Evolutionary conservation across 2,888 invertebrate genomes (phyloP).

Genomic region (Schrankia costaestrigalis): DNA sequence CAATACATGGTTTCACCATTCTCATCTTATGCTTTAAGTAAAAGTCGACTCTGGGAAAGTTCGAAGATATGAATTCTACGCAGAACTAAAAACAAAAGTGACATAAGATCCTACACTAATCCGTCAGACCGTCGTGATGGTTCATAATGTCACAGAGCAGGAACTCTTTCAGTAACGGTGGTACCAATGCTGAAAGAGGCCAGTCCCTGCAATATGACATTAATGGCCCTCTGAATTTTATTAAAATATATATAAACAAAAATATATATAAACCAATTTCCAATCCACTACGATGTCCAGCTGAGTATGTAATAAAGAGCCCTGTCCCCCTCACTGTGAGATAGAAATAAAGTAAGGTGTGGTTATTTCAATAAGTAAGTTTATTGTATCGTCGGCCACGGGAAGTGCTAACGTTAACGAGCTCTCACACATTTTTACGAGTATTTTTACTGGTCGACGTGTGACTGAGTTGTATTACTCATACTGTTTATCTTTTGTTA

Average conservation of each 20-base stretch:
- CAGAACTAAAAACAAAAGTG: too few relatives aligned
- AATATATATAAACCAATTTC: constrained; percentile 15
- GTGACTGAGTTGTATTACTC: constrained; percentile 39
- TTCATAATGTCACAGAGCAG: too few relatives aligned
- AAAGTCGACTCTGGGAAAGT: too few relatives aligned
- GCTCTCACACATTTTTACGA: constrained; percentile 50
- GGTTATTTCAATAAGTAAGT: constrained; percentile 64
- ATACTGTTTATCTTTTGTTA: constrained; percentile 34
- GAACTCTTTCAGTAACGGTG: too few relatives aligned
- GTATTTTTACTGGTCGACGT: constrained; percentile 49
- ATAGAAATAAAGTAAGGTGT: constrained; percentile 40
- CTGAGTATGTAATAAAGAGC: constrained; percentile 28
- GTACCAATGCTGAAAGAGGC: not conserved
- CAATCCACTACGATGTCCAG: constrained; percentile 14
- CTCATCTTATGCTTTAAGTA: too few relatives aligned
- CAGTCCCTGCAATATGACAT: not conserved
- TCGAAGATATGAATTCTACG: too few relatives aligned
- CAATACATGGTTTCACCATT: too few relatives aligned
- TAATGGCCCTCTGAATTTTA: not conserved
- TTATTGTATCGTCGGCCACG: constrained; percentile 53
- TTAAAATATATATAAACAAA: not conserved
- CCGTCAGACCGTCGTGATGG: too few relatives aligned
- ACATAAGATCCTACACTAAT: too few relatives aligned
- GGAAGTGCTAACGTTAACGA: constrained; percentile 59
- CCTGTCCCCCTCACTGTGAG: constrained; percentile 17